Evolutionary conservation across 2,888 invertebrate species (phyloP), one percentile per base, ranked within the genome.

Genomic region (Ophion costatus): DNA sequence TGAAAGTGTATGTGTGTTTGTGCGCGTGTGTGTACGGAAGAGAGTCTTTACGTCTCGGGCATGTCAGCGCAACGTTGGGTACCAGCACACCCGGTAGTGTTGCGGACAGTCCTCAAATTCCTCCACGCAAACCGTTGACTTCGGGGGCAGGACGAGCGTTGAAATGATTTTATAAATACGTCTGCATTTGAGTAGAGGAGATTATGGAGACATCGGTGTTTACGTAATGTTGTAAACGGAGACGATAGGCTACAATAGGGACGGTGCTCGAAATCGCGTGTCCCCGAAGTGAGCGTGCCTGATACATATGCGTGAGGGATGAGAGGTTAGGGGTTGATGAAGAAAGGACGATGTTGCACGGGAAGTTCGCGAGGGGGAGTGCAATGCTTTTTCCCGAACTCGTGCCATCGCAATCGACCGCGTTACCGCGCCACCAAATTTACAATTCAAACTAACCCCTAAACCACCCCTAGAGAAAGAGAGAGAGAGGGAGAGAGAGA

Each of bases 401-500:
- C 79, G 83, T 66, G 67, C 67, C 83, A 83, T 79, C 71, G 77
- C 77, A 66, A 77, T 71, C 83, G 64, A 84, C 82, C 82, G 79
- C 80, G 80, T 80, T 80, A 76, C 79, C 83, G 71, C 85, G 70
- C 77, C 78, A 73, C 74, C 83, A 57, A 86, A 87, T 87, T 86
- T 87, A 87, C 87, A 87, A 87, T 87, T 87, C 87, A 86, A 87
- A 87, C 86, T 86, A 87, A 86, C 86, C 83, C 71, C 77, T 38
- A 59, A 81, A 80, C 83, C 70, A 67, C 61, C 57, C 24, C 42
- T 11, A 17, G 1, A 76, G 10, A 69, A 45, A 69, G 1, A 51
- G 17, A 71, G 63, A 38, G 67, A 76, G 67, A 4, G 57, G 57
- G 14, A 38, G 38, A 38, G 38, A 6, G 6, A 6, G 38, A 2